These are phyloP conservation scores for Tetragnatha versicolor DNA, from an alignment of 1,140 invertebrate species.

Conservation along the genomic window DNA sequence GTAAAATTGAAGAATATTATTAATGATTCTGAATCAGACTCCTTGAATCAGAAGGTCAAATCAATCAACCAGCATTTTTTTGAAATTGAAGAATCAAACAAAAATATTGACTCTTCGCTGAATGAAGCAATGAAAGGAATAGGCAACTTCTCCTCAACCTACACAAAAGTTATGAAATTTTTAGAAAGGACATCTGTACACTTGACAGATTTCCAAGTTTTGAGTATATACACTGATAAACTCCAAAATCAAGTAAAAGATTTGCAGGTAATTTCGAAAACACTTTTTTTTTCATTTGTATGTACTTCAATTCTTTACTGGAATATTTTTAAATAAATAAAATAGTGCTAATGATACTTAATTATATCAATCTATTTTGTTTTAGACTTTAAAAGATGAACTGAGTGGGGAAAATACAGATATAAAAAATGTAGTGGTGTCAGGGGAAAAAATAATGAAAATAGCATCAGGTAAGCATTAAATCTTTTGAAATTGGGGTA, in stretches of 20 bases:
- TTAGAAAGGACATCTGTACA: constrained; percentile 87
- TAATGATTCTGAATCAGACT: constrained; percentile 86
- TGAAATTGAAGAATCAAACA: constrained; percentile 80
- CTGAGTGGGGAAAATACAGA: constrained; percentile 18
- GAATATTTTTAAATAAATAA: constrained; percentile 60
- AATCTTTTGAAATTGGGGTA: not conserved
- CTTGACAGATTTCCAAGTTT: constrained; percentile 77
- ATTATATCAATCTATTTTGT: not conserved
- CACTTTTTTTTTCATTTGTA: not conserved
- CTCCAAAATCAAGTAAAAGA: constrained; percentile 90
- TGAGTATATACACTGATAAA: constrained; percentile 89
- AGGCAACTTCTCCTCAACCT: constrained; percentile 83
- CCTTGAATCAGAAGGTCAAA: constrained; percentile 84
- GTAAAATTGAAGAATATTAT: constrained; percentile 85
- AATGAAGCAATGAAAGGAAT: constrained; percentile 81
- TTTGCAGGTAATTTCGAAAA: constrained; percentile 73
- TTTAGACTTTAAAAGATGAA: constrained; percentile 36
- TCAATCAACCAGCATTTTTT: constrained; percentile 84
- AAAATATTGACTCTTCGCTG: constrained; percentile 78
- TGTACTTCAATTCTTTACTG: not conserved
- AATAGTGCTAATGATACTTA: not conserved
- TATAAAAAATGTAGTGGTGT: constrained; percentile 58
- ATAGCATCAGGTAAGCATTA: constrained; percentile 74
- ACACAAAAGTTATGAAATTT: constrained; percentile 90
- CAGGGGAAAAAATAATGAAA: constrained; percentile 90